Conservation (phyloP, 2,888 invertebrate genomes). For the Cantharis rufa region DNA sequence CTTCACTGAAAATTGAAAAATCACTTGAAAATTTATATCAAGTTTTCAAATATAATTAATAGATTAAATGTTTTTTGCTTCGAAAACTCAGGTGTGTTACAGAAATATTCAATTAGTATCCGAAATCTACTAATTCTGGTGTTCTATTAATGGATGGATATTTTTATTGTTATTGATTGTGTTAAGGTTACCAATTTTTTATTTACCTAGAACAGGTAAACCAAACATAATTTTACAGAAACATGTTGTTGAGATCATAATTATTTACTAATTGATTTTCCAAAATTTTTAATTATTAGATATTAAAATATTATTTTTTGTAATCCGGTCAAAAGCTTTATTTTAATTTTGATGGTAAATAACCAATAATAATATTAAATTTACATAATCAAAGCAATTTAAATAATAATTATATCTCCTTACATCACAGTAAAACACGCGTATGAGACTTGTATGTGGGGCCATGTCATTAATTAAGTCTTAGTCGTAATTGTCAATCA, state of each 20-base stretch:
- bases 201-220: neutral
- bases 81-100: neutral
- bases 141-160: too few species aligned
- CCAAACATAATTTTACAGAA: neutral
- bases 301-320: too few species aligned
- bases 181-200: neutral
- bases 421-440: too few species aligned
- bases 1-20: neutral
- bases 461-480: too few species aligned
- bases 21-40: neutral
- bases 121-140: neutral
- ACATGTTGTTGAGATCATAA: neutral
- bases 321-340: too few species aligned
- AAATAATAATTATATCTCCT: too few species aligned
- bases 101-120: neutral
- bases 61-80: neutral
- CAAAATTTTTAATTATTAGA: too few species aligned
- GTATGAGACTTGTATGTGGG: too few species aligned
- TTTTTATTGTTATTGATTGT: neutral
- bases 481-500: too few species aligned
- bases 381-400: too few species aligned
- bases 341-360: too few species aligned
- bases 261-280: neutral
- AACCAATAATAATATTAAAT: too few species aligned
- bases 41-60: neutral